Evolutionary conservation across 2,113 vertebrate species (phyloP).

Genomic region (Bos javanicus): DNA sequence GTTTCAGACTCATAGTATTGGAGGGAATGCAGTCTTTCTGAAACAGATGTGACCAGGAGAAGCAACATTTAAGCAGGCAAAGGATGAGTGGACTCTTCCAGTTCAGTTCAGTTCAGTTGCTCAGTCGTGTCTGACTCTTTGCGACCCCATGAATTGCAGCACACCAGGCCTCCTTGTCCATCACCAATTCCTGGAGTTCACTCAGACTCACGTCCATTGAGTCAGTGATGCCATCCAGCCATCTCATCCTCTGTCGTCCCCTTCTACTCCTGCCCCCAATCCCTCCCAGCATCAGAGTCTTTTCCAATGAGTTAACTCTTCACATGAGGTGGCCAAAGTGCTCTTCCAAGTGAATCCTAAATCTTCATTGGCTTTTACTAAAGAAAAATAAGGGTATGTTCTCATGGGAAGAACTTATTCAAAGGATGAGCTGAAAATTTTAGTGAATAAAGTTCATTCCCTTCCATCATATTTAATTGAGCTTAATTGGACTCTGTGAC

Average conservation of each 20-base stretch:
- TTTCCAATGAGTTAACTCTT: no score
- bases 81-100: neutral
- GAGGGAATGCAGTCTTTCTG: neutral
- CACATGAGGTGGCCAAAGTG: no score
- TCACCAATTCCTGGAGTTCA: no score
- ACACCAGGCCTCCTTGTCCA: no score
- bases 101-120: no score
- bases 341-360: neutral
- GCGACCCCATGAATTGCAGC: fast-evolving
- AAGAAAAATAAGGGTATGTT: neutral
- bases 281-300: no score
- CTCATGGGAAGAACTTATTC: neutral
- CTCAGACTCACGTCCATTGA: fast-evolving
- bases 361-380: neutral
- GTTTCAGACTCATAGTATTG: neutral
- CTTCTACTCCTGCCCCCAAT: no score
- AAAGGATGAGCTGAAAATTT: neutral
- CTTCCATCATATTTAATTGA: neutral
- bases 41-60: neutral
- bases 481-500: neutral
- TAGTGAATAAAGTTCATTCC: neutral
- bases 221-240: no score
- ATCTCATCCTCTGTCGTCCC: fast-evolving
- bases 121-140: no score
- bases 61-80: neutral